phyloP scores from a whole-genome alignment of 2,113 vertebrate species.

The Trichechus manatus region DNA sequence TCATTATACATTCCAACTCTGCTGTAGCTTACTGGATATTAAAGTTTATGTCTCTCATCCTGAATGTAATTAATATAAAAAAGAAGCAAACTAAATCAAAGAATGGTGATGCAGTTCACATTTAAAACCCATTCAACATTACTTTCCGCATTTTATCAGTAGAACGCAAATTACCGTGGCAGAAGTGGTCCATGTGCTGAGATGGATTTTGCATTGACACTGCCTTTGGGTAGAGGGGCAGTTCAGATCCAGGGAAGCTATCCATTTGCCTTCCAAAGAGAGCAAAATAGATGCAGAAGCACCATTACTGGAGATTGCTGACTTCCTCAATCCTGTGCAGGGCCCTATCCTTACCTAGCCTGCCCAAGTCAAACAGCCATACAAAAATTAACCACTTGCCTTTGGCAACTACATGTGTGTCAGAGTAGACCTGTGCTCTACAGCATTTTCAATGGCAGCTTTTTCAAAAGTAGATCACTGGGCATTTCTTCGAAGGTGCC shows the following conservation, averaged over 20 bases:
- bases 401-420: background rate
- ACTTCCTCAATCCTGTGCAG: rapidly evolving
- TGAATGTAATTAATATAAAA: background rate
- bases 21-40: background rate
- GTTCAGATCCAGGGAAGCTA: conserved; percentile 51
- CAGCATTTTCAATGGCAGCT: background rate
- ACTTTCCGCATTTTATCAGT: background rate
- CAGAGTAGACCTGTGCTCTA: background rate
- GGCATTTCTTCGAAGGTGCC: background rate
- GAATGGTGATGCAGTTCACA: background rate
- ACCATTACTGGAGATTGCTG: background rate
- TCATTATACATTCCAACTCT: background rate
- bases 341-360: background rate
- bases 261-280: background rate
- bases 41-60: background rate
- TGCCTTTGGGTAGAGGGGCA: background rate
- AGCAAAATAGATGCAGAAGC: conserved; percentile 36
- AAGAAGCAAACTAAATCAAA: background rate
- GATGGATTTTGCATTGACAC: background rate
- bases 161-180: background rate
- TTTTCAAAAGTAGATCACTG: background rate
- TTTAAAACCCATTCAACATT: background rate
- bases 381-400: background rate
- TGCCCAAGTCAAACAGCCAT: background rate
- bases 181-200: background rate